Evolutionary conservation across 2,113 vertebrate species (phyloP), one percentile per base, ranked within the genome.

Genomic region (Larimichthys crocea): DNA sequence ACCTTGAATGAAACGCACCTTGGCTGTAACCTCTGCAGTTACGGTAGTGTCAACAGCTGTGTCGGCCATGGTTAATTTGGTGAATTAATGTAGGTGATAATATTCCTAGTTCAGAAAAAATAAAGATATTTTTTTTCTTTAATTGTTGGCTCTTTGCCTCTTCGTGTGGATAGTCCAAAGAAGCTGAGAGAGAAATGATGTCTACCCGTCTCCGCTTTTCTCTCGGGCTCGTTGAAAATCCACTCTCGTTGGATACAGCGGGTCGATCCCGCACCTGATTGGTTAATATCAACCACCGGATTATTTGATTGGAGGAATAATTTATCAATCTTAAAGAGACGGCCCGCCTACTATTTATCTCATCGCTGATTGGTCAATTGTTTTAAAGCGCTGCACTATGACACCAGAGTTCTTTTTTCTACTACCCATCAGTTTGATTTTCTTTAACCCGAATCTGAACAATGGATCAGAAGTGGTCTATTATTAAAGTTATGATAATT

Each of bases 21-120:
- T 95, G 70, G 93, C 90, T 80, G 94, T 94, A 90, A 96, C 93
- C 94, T 96, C 96, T 75, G 90, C 75, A 50, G 92, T 75, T 52
- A 88, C 89, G 87, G 94, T 95, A 31, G 93, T 95, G 44, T 96
- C 95, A 84, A 94, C 95, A 91, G 88, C 94, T 81, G 93, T 95
- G 46, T 96, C 96, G 79, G 96, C 95, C 96, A 96, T 96, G 55
- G 83, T 88, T 87, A 17, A 12, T 86, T 88, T 81, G 60, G 49
- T 31, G 6, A 84, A 52, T 71, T 70, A 72, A 76, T 79, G 66
- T 77, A 77, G 52, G 78, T 74, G 85, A 79, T 82, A 74, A 78
- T 77, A 79, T 74, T 87, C 82, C 79, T 66, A 26, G 24, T 62
- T 85, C 19, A 63, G 53, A 78, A 81, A 74, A 46, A 29, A 40